Evolutionary conservation across 2,797 vertebrate genomes (phyloP).

Genomic region (Typhlichthys eigenmanni): DNA sequence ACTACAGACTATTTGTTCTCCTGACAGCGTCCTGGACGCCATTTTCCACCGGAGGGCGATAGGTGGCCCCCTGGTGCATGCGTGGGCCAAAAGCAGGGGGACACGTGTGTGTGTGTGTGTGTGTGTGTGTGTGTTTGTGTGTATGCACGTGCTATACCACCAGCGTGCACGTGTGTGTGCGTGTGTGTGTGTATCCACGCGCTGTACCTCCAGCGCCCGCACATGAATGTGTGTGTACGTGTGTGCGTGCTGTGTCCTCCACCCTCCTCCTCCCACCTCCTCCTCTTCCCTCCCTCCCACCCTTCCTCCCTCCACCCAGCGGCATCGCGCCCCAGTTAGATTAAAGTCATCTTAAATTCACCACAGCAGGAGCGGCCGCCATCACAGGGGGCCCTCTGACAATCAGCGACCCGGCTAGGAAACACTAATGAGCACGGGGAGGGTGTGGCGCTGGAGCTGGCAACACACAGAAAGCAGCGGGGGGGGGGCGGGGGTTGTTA

Average conservation of each 20-base stretch:
- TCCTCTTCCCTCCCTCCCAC: constrained; percentile 29
- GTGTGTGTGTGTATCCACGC: no score
- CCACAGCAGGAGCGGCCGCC: constrained; percentile 59
- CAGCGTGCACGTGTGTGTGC: no score
- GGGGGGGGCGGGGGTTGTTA: constrained; percentile 57
- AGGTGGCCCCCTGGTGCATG: constrained; percentile 23
- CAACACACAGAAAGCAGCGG: constrained; percentile 43
- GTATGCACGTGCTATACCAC: no score
- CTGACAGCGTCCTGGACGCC: constrained; percentile 64
- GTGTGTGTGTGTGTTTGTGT: no score
- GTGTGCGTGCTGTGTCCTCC: constrained; percentile 5
- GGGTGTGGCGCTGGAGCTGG: constrained; percentile 45
- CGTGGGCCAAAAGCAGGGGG: no score
- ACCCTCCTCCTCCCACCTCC: constrained; percentile 2
- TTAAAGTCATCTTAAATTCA: constrained; percentile 76
- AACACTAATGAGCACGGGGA: constrained; percentile 73
- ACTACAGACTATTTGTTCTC: constrained; percentile 69
- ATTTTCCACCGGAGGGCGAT: constrained; percentile 72
- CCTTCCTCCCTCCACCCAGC: constrained; percentile 43
- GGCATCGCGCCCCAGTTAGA: constrained; percentile 65
- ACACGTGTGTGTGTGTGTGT: no score
- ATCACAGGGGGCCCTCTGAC: constrained; percentile 66
- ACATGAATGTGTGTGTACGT: no score
- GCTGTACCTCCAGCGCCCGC: no score
- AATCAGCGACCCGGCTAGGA: constrained; percentile 70